Base-by-base conservation (phyloP, 2,113 vertebrate genomes). In the Eudyptes chrysolophus region DNA sequence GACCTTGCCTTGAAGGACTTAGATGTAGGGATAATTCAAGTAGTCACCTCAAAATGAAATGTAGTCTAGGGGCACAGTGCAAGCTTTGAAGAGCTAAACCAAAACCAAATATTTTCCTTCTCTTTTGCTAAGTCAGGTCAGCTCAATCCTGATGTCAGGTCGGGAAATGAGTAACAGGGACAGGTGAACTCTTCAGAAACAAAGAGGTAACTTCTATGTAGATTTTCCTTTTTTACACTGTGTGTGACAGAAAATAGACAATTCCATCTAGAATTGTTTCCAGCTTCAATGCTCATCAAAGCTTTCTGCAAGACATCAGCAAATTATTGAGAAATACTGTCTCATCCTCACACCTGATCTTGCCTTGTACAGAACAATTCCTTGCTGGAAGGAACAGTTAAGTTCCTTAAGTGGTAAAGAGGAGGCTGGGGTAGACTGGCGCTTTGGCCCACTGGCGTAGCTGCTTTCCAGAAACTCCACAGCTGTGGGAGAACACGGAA, bases 381-480 rank as follows among this genome's bases (percentile, higher is more conserved):
- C 74, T 61, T 52, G 22, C 25, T 92, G 51, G 55, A 87, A 78
- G 51, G 69, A 84, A 82, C 19, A 38, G 7, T n/a, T 78, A 44
- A 42, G 42, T 42, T 42, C 42, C 42, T 42, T 42, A 42, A 92
- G 22, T 8, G 16, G 29, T 52, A 58, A 78, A 92, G 36, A 24
- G 36, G 64, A 71, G 51, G 8, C 29, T 60, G n/a, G 30, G 27
- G 34, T 42, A 54, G 13, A 34, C 13, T 13, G 34, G 22, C 12
- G 5, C 30, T 44, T 78, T 52, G n/a, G 21, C 19, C 32, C 32
- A 34, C 38, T 3, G 3, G 5, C 0, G 1, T 11, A 24, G 17
- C 40, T 89, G 44, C 34, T 74, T 83, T 79, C 54, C 54, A 69
- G 65, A 89, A 79, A 60, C 32, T 17, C 61, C 24, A 44, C 2